A percentile compares a stretch with the other conserved stretches of the same genome.
These are phyloP conservation scores for Asbolus verrucosus DNA, from an alignment of 1,140 invertebrate species.

Conservation along the genomic window DNA sequence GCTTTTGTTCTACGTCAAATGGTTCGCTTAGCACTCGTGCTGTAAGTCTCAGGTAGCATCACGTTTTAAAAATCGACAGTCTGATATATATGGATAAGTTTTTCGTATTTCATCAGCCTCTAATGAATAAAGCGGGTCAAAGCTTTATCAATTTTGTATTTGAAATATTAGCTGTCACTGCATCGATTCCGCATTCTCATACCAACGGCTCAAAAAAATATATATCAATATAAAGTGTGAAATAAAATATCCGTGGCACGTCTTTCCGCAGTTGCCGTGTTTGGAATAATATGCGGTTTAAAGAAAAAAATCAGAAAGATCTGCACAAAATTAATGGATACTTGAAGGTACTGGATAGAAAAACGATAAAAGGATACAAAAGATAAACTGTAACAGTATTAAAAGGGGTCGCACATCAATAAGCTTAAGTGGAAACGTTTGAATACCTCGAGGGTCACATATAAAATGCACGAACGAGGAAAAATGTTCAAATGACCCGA, in stretches of 20 bases:
- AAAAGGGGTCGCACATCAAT: slow-evolving; percentile 43
- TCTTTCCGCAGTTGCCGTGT: slow-evolving; percentile 24
- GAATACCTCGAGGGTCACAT: slow-evolving; percentile 11
- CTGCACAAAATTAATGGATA: slow-evolving; percentile 16
- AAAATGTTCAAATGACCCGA: slow-evolving; percentile 16
- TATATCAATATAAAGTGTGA: slow-evolving; percentile 32
- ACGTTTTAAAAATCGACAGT: no score
- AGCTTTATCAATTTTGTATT: slow-evolving; percentile 18
- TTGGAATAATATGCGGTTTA: slow-evolving; percentile 3
- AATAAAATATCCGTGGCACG: slow-evolving; percentile 25
- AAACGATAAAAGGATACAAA: slow-evolving; percentile 15
- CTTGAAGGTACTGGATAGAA: slow-evolving; percentile 12
- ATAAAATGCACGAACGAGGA: slow-evolving; percentile 12
- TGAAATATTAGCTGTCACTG: slow-evolving; percentile 33
- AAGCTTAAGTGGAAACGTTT: slow-evolving; percentile 13
- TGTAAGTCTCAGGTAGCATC: no score
- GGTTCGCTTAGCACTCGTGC: no score
- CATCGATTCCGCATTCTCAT: slow-evolving; percentile 21
- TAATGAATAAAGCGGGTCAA: neutral
- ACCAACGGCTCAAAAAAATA: slow-evolving; percentile 14
- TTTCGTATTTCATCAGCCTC: neutral
- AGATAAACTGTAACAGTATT: slow-evolving; percentile 23
- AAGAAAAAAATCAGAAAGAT: slow-evolving; percentile 15
- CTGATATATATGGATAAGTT: neutral
- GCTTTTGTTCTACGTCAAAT: no score